Evolutionary conservation across 2,113 vertebrate species (phyloP), one percentile per base, ranked within the genome.

Genomic region (Microcebus jonahi): DNA sequence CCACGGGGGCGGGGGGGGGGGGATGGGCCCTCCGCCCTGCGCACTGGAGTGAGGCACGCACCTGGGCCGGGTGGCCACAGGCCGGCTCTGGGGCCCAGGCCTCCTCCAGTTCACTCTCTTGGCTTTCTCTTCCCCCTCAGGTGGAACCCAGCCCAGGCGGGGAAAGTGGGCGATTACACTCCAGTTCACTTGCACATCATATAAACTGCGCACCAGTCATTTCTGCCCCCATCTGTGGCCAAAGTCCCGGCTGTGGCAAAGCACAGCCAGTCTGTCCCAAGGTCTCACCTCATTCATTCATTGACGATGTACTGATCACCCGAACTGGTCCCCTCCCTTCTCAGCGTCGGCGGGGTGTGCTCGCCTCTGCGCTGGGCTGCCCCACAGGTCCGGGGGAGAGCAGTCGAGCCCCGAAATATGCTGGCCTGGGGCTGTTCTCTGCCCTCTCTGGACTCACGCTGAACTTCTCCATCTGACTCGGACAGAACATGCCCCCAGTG

Each of bases 41-140:
- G 90, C 81, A 11, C 71, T 70, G 82, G 85, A 34, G 83, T 27
- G 92, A 81, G n/a, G 83, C 31, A 88, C 57, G 75, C 95, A 90
- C 88, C 95, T 93, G 96, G 95, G 61, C 75, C 12, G 1, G 6
- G 59, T 86, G 2, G 25, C 83, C 57, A 85, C 55, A 42, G 20
- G 27, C 63, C 3, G 20, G 79, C 91, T 77, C 57, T 55, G 95
- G 63, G 76, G 75, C 80, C 36, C 39, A 29, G 15, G 36, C 48
- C 45, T 88, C 87, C 68, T 80, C 84, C 39, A 48, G 61, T n/a
- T 90, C 39, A 53, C 53, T 80, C 61, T 79, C 50, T n/a, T 6
- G 45, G 75, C 50, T 53, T n/a, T 80, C 61, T 85, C 8, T 59
- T 45, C 21, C 17, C 55, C 55, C 18, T 8, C 8, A 45, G 59